A percentile compares a stretch with the other conserved stretches of the same genome.
Evolutionary conservation across 2,797 vertebrate genomes (phyloP).

Genomic region (Avahi laniger): DNA sequence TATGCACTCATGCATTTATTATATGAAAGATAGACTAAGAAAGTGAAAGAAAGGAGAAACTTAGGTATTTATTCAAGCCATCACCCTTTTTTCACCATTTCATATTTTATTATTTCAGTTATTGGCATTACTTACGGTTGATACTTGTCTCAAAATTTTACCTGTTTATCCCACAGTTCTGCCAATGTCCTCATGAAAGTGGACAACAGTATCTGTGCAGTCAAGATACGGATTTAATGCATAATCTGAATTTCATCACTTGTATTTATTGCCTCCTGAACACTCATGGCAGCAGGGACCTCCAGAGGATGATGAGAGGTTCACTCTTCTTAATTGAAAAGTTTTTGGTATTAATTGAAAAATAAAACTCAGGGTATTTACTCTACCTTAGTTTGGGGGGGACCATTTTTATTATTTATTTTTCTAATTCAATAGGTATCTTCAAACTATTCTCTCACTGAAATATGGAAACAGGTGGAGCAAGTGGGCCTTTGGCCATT

Average conservation of each 20-base stretch:
- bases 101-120: constrained; percentile 22
- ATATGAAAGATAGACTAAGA: background rate
- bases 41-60: background rate
- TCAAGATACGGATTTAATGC: background rate
- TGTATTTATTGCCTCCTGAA: background rate
- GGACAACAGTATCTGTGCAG: background rate
- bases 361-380: background rate
- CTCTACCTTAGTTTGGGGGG: background rate
- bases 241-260: background rate
- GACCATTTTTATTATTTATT: constrained; percentile 9
- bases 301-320: background rate
- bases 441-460: background rate
- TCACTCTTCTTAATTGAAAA: constrained; percentile 20
- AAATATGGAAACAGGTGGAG: background rate
- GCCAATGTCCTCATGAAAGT: background rate
- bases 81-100: background rate
- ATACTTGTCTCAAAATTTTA: constrained; percentile 3
- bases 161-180: background rate
- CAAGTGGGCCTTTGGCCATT: background rate
- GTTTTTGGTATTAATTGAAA: constrained; percentile 29
- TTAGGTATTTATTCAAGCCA: constrained; percentile 23
- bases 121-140: constrained; percentile 5
- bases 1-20: background rate
- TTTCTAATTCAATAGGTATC: background rate
- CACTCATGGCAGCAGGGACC: background rate